Conservation (phyloP, 2,888 invertebrate species). For the Geotrupes spiniger region DNA sequence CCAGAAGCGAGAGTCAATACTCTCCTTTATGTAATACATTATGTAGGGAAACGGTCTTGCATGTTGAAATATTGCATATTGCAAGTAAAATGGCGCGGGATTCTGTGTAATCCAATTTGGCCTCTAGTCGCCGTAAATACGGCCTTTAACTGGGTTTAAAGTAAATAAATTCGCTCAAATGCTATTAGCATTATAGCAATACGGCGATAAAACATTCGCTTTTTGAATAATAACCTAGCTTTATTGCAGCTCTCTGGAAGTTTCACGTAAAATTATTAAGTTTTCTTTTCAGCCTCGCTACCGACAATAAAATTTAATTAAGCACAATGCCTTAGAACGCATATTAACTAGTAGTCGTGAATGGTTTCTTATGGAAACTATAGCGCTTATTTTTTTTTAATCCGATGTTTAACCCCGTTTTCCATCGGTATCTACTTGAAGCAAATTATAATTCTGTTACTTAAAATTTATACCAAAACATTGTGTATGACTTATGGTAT, state of each 20-base stretch:
- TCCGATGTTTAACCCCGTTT: too few relatives aligned
- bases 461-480: too few relatives aligned
- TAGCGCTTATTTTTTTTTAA: too few relatives aligned
- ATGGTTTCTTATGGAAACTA: too few relatives aligned
- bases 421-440: too few relatives aligned
- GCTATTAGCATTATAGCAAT: conserved; percentile 38
- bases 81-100: conserved; percentile 33
- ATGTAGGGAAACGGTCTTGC: conserved; percentile 32
- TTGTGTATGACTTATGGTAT: too few relatives aligned
- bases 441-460: too few relatives aligned
- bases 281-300: too few relatives aligned
- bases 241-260: conserved; percentile 23
- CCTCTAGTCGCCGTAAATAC: conserved; percentile 34
- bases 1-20: conserved; percentile 23
- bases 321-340: too few relatives aligned
- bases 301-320: too few relatives aligned
- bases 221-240: background rate
- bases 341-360: too few relatives aligned
- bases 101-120: conserved; percentile 38
- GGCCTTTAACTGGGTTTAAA: conserved; percentile 19
- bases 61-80: conserved; percentile 38
- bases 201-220: conserved; percentile 33
- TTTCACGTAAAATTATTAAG: too few relatives aligned
- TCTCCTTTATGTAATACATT: conserved; percentile 20
- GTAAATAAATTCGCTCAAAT: conserved; percentile 38